These are phyloP conservation scores for Hydrozoanthus gracilis DNA, from an alignment of 92 coral and sea anemone genomes.

Conservation along the genomic window DNA sequence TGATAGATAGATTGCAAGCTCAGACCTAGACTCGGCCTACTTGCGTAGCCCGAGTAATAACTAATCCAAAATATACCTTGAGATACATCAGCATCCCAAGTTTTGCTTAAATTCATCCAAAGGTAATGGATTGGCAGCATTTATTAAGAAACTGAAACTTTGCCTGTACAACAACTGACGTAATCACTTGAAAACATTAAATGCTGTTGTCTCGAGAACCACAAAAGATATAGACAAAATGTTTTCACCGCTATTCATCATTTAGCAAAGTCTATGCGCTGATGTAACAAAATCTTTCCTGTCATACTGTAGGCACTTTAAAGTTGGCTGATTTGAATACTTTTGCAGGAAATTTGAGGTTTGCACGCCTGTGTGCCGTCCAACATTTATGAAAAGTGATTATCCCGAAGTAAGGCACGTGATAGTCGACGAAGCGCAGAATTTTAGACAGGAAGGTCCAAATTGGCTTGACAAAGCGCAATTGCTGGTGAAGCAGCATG, in stretches of 20 bases:
- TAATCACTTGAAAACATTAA: too few species aligned
- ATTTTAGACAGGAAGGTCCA: background rate
- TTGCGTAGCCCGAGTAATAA: too few species aligned
- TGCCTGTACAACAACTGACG: too few species aligned
- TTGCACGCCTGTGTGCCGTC: background rate
- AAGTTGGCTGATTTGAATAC: background rate
- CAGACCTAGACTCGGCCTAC: too few species aligned
- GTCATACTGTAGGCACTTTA: background rate
- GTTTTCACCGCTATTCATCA: background rate
- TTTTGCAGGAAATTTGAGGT: background rate
- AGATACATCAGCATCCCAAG: too few species aligned
- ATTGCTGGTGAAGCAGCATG: background rate
- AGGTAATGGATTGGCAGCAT: too few species aligned
- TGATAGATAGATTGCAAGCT: too few species aligned
- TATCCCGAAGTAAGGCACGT: background rate
- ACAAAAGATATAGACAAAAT: background rate
- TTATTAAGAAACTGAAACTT: too few species aligned
- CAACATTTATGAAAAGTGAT: background rate
- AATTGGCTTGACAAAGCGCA: background rate
- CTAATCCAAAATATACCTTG: too few species aligned
- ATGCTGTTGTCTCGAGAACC: too few species aligned
- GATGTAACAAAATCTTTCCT: background rate
- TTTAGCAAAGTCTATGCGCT: too few species aligned
- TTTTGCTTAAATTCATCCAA: too few species aligned
- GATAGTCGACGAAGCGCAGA: slow-evolving; percentile 11